Evolutionary conservation across 64 coral and sea anemone genomes (phyloP).

Genomic region (Actinia tenebrosa): DNA sequence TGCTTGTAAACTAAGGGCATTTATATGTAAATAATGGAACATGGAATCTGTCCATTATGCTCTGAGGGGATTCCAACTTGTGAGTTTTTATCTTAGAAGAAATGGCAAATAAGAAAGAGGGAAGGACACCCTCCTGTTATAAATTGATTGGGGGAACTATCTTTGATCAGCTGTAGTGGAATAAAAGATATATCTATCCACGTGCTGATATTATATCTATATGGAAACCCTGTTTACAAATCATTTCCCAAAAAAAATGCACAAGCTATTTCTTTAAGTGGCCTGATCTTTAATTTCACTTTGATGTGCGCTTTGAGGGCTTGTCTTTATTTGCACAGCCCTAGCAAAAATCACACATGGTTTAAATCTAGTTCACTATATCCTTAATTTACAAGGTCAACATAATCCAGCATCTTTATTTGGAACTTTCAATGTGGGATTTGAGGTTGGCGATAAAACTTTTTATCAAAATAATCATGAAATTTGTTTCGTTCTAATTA

Average conservation of each 20-base stretch:
- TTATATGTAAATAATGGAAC: background rate
- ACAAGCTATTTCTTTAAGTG: background rate
- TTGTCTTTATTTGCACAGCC: background rate
- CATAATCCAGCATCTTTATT: background rate
- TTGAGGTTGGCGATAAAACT: background rate
- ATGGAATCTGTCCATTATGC: background rate
- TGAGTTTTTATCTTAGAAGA: background rate
- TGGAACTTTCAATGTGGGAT: background rate
- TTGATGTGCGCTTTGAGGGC: background rate
- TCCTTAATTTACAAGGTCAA: background rate
- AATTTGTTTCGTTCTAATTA: constrained; percentile 1
- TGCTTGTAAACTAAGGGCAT: background rate
- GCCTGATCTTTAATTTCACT: constrained; percentile 1
- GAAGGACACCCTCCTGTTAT: background rate
- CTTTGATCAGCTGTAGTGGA: background rate
- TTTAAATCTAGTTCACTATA: background rate
- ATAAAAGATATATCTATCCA: background rate
- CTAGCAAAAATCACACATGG: background rate
- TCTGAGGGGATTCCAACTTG: background rate
- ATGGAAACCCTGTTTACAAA: background rate
- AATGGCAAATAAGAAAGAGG: background rate
- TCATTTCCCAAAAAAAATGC: background rate
- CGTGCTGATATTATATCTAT: constrained; percentile 4
- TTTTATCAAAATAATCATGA: background rate
- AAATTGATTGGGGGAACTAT: background rate